Evolutionary conservation across 2,113 vertebrate genomes (phyloP).

Genomic region (Lepidothrix coronata): DNA sequence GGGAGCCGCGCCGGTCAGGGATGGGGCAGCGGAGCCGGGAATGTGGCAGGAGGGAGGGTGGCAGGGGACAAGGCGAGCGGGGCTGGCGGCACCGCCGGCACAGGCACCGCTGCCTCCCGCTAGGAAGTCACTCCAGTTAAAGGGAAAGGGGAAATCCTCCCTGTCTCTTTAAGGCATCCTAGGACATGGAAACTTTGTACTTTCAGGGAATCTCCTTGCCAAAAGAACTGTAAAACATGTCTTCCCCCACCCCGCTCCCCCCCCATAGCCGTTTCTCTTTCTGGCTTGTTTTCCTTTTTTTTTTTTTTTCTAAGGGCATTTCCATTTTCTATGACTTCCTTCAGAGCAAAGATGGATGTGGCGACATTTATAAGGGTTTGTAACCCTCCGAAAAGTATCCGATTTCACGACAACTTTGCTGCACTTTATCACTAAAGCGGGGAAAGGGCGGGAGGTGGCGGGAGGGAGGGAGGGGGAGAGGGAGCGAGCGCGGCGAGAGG

Average conservation of each 20-base stretch:
- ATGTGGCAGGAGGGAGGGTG: background rate
- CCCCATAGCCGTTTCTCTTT: background rate
- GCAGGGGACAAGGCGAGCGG: background rate
- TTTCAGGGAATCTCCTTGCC: constrained; percentile 72
- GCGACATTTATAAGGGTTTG: constrained; percentile 58
- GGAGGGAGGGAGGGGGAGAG: background rate
- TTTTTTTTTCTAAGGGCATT: constrained; percentile 29
- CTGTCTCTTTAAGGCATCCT: constrained; percentile 64
- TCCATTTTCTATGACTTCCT: constrained; percentile 65
- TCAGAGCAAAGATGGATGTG: constrained; percentile 53
- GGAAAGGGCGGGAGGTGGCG: background rate
- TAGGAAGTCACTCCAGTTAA: background rate
- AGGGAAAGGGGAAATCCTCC: constrained; percentile 67
- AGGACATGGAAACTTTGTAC: constrained; percentile 60
- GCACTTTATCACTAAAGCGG: constrained; percentile 36
- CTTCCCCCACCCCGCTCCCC: background rate
- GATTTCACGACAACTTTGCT: constrained; percentile 61
- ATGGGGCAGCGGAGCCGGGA: background rate
- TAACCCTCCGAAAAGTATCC: constrained; percentile 68
- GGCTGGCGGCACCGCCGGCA: background rate
- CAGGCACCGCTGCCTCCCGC: constrained; percentile 1
- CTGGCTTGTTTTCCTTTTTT: constrained; percentile 17
- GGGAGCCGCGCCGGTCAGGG: background rate
- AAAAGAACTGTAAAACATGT: constrained; percentile 65
- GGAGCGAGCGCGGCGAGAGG: background rate